A percentile compares a stretch with the other conserved stretches of the same genome.
Conservation (phyloP, 2,797 vertebrate genomes). For the Streptopelia turtur region DNA sequence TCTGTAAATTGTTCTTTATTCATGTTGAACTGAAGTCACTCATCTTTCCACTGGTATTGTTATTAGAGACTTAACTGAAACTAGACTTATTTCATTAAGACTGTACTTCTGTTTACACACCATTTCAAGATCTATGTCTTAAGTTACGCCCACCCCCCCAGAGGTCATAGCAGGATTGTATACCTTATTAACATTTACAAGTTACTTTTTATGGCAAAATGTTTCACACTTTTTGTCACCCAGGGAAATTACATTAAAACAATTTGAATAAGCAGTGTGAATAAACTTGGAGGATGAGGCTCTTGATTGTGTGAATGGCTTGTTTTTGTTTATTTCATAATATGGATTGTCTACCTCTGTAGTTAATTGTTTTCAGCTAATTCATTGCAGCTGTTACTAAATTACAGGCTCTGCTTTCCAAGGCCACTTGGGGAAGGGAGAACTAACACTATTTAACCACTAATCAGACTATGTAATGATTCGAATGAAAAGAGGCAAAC, state of each 20-base stretch:
- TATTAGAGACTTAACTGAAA: neutral
- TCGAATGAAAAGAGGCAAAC: conserved; percentile 59
- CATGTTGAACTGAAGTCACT: neutral
- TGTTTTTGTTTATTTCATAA: conserved; percentile 59
- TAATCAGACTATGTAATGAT: conserved; percentile 53
- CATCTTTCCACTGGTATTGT: neutral
- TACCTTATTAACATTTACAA: neutral
- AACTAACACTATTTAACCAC: conserved; percentile 58
- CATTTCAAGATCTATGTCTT: neutral
- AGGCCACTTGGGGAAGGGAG: conserved; percentile 64
- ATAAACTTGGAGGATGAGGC: neutral
- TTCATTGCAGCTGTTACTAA: conserved; percentile 73
- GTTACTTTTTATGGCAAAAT: neutral
- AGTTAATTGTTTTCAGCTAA: conserved; percentile 69
- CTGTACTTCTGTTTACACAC: neutral
- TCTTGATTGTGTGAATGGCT: conserved; percentile 31
- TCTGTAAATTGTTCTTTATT: neutral
- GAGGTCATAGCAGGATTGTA: neutral
- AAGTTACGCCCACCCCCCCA: neutral
- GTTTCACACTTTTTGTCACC: neutral
- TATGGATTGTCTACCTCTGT: conserved; percentile 53
- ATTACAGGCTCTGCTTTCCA: conserved; percentile 71
- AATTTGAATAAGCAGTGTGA: neutral
- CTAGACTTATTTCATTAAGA: neutral
- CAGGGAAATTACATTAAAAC: neutral